Base-by-base conservation (phyloP, 2,888 invertebrate species). In the Coelopa pilipes region DNA sequence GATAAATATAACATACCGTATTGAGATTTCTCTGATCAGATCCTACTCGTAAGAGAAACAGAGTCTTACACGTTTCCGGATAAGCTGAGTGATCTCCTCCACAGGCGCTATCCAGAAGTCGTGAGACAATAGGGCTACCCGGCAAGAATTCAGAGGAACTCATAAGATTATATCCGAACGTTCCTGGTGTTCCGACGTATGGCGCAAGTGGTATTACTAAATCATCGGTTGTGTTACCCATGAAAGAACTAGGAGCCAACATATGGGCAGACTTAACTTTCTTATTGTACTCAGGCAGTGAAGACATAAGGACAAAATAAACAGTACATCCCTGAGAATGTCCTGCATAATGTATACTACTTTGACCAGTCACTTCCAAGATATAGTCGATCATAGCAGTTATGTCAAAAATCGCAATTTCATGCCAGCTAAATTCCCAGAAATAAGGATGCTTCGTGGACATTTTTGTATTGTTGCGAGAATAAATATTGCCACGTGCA, bases 191-290 rank as follows among this genome's bases (percentile, higher is more conserved):
- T 17, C 75, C 77, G 2, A 75, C 86, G 19, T 50, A n/a, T n/a
- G 69, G 57, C 77, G 89, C 57, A 13, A 57, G 12, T 12, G 15
- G 19, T 9, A 17, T 47, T 34, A 59, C 50, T 13, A 46, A 57
- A 0, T 85, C 88, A 76, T 87, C 89, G 0, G 82, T 85, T 75
- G 90, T 89, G 75, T 92, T 86, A 2, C 89, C 89, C 89, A 92
- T 90, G 78, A 89, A 93, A 0, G 92, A 91, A 0, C 94, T 90
- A 0, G 94, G 93, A 0, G 92, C 93, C 75, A 93, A 83, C 68
- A 88, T 84, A 69, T 88, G 87, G 79, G 88, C 87, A 0, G 88
- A 85, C 72, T 83, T 84, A 15, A 90, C 85, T 80, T 89, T 89
- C 0, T 79, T 78, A 80, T 90, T 89, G 76, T 89, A 89, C 34